Evolutionary conservation across 1,140 invertebrate species (phyloP).

Genomic region (Campoletis sonorensis): DNA sequence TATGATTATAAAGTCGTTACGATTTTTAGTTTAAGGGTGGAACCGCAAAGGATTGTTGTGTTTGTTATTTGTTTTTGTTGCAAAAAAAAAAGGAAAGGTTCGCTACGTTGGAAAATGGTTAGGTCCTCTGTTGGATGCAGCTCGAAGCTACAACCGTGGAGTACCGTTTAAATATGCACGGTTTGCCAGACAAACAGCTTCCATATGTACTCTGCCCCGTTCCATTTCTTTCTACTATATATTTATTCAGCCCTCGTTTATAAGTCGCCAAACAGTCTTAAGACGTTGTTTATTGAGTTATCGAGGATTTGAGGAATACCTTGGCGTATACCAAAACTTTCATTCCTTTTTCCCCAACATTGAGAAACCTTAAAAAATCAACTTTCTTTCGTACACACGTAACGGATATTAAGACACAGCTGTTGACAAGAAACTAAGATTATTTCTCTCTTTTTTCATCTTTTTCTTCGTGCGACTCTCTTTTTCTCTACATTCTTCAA

Average conservation of each 20-base stretch:
- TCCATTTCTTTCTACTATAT: conserved; percentile 48
- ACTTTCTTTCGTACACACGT: no score
- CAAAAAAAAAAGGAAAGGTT: conserved; percentile 47
- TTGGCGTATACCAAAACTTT: conserved; percentile 48
- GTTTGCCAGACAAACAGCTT: conserved; percentile 47
- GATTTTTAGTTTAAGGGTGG: neutral
- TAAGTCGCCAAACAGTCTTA: conserved; percentile 75
- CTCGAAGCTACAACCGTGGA: conserved; percentile 58
- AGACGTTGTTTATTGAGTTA: conserved; percentile 70
- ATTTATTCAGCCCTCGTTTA: conserved; percentile 51
- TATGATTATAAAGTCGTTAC: neutral
- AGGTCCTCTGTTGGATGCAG: conserved; percentile 67
- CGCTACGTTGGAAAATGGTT: conserved; percentile 50
- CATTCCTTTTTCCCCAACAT: no score
- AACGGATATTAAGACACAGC: no score
- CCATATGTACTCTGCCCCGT: conserved; percentile 65
- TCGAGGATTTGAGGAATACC: conserved; percentile 71
- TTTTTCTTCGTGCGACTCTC: no score
- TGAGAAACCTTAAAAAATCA: no score
- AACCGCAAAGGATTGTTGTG: conserved; percentile 44
- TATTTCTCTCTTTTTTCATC: no score
- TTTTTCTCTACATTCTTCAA: no score
- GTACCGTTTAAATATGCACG: conserved; percentile 68
- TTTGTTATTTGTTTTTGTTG: conserved; percentile 48
- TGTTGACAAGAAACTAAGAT: no score